These are phyloP conservation scores for Dicaeum eximium DNA, from an alignment of 2,113 vertebrate genomes.

Conservation along the genomic window DNA sequence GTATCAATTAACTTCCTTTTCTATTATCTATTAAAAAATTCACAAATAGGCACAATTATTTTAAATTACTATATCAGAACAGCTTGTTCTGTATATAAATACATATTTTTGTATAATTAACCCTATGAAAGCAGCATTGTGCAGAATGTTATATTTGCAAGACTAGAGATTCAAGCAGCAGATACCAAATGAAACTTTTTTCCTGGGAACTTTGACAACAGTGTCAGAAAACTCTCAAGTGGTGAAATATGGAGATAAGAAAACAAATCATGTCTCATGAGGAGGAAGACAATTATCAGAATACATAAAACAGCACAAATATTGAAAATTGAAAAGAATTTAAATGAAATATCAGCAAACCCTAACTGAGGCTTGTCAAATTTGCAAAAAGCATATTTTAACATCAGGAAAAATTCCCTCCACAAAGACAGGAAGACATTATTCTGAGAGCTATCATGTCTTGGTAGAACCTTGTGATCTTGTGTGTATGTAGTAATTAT, in stretches of 20 bases:
- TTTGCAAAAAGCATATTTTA: background rate
- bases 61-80: background rate
- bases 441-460: background rate
- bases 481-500: background rate
- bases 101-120: background rate
- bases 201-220: background rate
- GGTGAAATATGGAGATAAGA: background rate
- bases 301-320: background rate
- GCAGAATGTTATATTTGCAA: background rate
- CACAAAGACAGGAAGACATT: background rate
- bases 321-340: background rate
- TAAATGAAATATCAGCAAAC: background rate
- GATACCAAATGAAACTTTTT: background rate
- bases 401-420: background rate
- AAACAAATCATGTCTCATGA: background rate
- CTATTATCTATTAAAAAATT: background rate
- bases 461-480: background rate
- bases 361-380: background rate
- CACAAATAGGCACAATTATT: accelerated
- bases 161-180: background rate
- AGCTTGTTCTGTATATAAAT: background rate
- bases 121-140: background rate
- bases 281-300: background rate
- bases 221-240: background rate
- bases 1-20: background rate